phyloP scores from a whole-genome alignment of 2,888 invertebrate genomes.

The Orthosia gothica region DNA sequence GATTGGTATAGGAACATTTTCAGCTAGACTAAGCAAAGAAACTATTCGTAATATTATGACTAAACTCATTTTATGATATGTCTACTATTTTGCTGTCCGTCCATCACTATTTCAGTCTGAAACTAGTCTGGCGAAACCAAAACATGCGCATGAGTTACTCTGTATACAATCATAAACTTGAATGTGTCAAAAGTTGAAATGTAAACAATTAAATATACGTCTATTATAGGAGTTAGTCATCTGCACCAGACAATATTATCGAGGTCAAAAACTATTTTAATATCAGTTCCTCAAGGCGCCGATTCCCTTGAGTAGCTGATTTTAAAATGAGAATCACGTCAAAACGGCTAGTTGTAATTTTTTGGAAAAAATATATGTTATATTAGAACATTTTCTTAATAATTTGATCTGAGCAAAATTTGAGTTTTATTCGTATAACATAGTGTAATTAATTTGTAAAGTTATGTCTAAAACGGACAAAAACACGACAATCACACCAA shows the following conservation, averaged over 20 bases:
- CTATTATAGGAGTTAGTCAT: not conserved
- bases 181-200: constrained; percentile 5
- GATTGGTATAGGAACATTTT: not conserved
- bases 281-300: no score
- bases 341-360: no score
- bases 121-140: constrained; percentile 25
- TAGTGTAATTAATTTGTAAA: no score
- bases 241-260: not conserved
- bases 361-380: no score
- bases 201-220: not conserved
- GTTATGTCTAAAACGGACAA: no score
- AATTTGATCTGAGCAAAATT: no score
- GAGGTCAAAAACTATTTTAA: not conserved
- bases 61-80: constrained; percentile 8
- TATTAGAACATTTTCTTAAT: no score
- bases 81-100: constrained; percentile 1
- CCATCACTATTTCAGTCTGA: constrained; percentile 29
- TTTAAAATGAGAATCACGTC: no score
- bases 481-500: no score
- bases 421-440: no score
- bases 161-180: constrained; percentile 34
- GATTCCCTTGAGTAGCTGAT: no score
- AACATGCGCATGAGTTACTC: constrained; percentile 37
- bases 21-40: constrained; percentile 2
- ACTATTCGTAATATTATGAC: constrained; percentile 27